These are phyloP conservation scores for Pomacea maculata DNA, from an alignment of 1,140 invertebrate genomes.

Conservation along the genomic window DNA sequence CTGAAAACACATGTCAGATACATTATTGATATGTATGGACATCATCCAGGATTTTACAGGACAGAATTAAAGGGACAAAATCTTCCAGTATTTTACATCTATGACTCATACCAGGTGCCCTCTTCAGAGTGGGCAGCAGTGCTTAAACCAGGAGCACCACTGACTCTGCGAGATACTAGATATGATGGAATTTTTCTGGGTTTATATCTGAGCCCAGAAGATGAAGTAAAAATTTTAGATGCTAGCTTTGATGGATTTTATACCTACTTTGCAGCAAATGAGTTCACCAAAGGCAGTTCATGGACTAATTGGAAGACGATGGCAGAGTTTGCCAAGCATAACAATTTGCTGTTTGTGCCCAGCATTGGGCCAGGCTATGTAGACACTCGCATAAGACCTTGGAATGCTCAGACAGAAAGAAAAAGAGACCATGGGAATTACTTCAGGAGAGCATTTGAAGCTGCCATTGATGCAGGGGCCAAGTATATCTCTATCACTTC, in stretches of 20 bases:
- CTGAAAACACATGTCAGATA: conserved; percentile 62
- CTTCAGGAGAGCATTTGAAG: conserved; percentile 62
- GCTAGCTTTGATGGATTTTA: conserved; percentile 69
- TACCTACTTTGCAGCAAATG: conserved; percentile 69
- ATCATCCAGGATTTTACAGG: conserved; percentile 67
- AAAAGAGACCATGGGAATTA: conserved; percentile 65
- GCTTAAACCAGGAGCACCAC: conserved; percentile 48
- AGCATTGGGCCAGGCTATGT: conserved; percentile 69
- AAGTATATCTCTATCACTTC: conserved; percentile 67
- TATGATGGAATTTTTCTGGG: conserved; percentile 67
- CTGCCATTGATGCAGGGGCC: conserved; percentile 58
- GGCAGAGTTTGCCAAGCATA: conserved; percentile 51
- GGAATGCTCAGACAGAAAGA: conserved; percentile 66
- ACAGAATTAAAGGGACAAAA: conserved; percentile 37
- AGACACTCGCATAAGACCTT: conserved; percentile 67
- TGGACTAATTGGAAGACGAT: conserved; percentile 65
- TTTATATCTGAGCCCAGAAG: conserved; percentile 61
- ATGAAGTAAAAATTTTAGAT: conserved; percentile 53
- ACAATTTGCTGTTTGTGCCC: conserved; percentile 66
- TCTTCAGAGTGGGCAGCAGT: conserved; percentile 61
- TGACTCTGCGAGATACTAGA: conserved; percentile 61
- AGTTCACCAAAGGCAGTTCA: conserved; percentile 66
- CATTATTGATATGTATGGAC: conserved; percentile 65
- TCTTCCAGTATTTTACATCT: conserved; percentile 68
- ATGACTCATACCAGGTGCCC: conserved; percentile 65